A percentile compares a stretch with the other conserved stretches of the same genome.
Evolutionary conservation across 2,888 invertebrate genomes (phyloP).

Genomic region (Thereva nobilitata): DNA sequence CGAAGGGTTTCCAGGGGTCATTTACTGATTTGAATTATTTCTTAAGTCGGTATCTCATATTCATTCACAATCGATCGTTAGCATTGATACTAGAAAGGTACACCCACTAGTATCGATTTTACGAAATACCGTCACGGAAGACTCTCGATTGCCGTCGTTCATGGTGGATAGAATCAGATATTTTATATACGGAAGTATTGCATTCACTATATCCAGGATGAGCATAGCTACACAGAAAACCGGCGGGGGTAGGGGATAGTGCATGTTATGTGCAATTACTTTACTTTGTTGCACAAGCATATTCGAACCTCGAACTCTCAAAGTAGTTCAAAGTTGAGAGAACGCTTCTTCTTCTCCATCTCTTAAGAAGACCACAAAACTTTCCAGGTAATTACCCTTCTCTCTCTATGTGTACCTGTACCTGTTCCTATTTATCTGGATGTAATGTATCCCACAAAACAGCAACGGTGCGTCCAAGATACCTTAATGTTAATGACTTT

Average conservation of each 20-base stretch:
- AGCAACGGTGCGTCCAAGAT: conserved; percentile 1
- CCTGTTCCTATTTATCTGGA: conserved; percentile 1
- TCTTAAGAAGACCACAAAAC: too few relatives aligned
- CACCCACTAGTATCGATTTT: conserved; percentile 27
- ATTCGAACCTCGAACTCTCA: too few relatives aligned
- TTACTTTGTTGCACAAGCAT: too few relatives aligned
- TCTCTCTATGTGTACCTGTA: not conserved
- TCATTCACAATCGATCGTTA: conserved; percentile 25
- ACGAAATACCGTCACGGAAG: conserved; percentile 27
- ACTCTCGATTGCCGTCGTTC: conserved; percentile 1
- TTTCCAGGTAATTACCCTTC: too few relatives aligned
- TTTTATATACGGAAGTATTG: conserved; percentile 1
- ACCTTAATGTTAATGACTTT: conserved; percentile 29
- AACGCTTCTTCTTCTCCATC: too few relatives aligned
- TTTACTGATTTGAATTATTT: conserved; percentile 34
- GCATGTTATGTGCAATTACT: too few relatives aligned
- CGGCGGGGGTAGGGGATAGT: too few relatives aligned
- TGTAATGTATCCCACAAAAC: not conserved
- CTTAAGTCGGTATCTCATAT: conserved; percentile 28
- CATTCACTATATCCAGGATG: not conserved
- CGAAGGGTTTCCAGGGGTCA: conserved; percentile 29
- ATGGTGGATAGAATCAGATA: conserved; percentile 1
- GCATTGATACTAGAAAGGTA: conserved; percentile 22
- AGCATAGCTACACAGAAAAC: not conserved
- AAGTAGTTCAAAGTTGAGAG: too few relatives aligned